Evolutionary conservation across 64 coral and sea anemone genomes (phyloP).

Genomic region (Stichodactyla mertensii): DNA sequence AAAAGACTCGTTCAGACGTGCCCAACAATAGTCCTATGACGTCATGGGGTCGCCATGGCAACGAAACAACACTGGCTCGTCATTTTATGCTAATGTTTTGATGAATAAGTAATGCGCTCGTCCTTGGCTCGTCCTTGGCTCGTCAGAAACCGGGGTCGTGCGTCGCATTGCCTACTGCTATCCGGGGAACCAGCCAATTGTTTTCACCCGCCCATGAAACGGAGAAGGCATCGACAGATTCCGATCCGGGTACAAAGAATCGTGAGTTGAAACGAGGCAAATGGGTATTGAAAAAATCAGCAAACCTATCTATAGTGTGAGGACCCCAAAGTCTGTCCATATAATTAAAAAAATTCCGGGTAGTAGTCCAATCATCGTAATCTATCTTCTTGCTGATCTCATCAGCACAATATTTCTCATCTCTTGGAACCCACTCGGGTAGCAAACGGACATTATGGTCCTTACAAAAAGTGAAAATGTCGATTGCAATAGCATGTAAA

Average conservation of each 20-base stretch:
- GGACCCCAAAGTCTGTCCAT: background rate
- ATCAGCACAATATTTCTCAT: background rate
- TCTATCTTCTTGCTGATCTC: background rate
- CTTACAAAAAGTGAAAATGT: background rate
- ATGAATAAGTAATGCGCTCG: no score
- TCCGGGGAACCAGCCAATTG: conserved; percentile 18
- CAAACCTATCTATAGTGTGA: conserved; percentile 10
- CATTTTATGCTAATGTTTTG: no score
- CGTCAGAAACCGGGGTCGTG: no score
- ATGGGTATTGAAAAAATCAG: background rate
- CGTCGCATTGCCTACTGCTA: no score
- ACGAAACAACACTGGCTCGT: no score
- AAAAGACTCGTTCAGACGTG: no score
- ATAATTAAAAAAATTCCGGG: background rate
- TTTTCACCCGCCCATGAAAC: background rate
- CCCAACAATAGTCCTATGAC: no score
- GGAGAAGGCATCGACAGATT: conserved; percentile 19
- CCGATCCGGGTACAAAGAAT: conserved; percentile 19
- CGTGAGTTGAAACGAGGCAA: conserved; percentile 11
- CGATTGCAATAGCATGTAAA: background rate
- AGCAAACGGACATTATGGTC: background rate
- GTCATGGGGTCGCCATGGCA: no score
- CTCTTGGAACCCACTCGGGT: no score
- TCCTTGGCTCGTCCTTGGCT: no score
- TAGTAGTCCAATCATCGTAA: conserved; percentile 16